phyloP scores from a whole-genome alignment of 92 coral and sea anemone genomes.

The Isaurus tuberculatus region DNA sequence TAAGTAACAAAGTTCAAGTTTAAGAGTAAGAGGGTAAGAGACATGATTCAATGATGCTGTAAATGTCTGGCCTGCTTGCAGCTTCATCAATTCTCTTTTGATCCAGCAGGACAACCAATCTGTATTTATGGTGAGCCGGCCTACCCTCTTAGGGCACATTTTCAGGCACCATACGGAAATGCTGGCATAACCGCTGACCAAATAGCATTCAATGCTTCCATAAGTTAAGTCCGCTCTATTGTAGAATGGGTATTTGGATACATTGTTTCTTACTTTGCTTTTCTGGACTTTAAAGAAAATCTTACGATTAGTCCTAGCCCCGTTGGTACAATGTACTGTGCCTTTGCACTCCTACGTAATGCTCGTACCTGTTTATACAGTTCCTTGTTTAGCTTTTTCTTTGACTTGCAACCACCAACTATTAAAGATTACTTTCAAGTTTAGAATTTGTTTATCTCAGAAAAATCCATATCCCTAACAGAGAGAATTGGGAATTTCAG shows the following conservation, averaged over 20 bases:
- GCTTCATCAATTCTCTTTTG: constrained; percentile 17
- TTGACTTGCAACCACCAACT: constrained; percentile 15
- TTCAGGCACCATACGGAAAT: no score
- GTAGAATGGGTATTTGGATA: constrained; percentile 15
- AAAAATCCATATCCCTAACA: no score
- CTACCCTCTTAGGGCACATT: background rate
- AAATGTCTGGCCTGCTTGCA: constrained; percentile 40
- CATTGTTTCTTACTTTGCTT: background rate
- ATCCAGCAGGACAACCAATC: background rate
- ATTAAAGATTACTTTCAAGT: constrained; percentile 11
- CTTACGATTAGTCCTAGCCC: constrained; percentile 10
- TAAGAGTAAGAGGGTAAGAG: no score
- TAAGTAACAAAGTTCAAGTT: no score
- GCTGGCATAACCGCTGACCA: no score
- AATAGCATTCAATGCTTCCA: no score
- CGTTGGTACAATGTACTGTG: constrained; percentile 12
- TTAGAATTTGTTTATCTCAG: background rate
- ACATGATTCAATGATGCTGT: no score
- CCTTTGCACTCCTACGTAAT: background rate
- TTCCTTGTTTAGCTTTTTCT: background rate
- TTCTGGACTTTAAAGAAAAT: constrained; percentile 9
- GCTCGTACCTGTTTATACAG: constrained; percentile 2
- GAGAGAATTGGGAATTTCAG: no score
- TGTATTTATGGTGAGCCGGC: no score
- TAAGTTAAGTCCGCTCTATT: no score